Evolutionary conservation across 2,888 invertebrate genomes (phyloP).

Genomic region (Baccha elongata): DNA sequence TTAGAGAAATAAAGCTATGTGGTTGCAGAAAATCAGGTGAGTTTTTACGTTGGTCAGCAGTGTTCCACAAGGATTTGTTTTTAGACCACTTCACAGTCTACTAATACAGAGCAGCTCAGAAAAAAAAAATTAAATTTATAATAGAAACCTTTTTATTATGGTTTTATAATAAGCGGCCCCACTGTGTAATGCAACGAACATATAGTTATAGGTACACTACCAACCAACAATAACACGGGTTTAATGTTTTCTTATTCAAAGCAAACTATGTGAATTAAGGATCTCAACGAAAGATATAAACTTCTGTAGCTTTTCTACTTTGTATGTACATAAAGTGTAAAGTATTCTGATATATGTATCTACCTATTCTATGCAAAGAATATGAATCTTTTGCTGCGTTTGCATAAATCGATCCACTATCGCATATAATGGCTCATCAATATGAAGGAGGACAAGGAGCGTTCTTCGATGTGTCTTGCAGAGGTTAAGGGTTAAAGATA

Average conservation of each 20-base stretch:
- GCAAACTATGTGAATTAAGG: conserved; percentile 63
- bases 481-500: conserved; percentile 49
- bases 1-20: too few relatives aligned
- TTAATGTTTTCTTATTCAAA: conserved; percentile 56
- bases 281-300: conserved; percentile 48
- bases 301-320: conserved; percentile 49
- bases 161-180: too few relatives aligned
- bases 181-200: too few relatives aligned
- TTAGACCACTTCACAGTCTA: too few relatives aligned
- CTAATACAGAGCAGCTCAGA: too few relatives aligned
- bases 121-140: too few relatives aligned
- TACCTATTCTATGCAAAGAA: neutral
- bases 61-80: too few relatives aligned
- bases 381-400: conserved; percentile 37
- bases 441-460: conserved; percentile 44
- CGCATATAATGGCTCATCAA: conserved; percentile 60
- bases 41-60: too few relatives aligned
- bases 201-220: too few relatives aligned
- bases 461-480: neutral
- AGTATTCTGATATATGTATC: conserved; percentile 33
- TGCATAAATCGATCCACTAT: conserved; percentile 61
- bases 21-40: too few relatives aligned
- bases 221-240: neutral
- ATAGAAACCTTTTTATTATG: too few relatives aligned
- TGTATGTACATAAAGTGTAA: conserved; percentile 49